Base-by-base conservation (phyloP, 2,888 invertebrate genomes). In the Ophraella communa region DNA sequence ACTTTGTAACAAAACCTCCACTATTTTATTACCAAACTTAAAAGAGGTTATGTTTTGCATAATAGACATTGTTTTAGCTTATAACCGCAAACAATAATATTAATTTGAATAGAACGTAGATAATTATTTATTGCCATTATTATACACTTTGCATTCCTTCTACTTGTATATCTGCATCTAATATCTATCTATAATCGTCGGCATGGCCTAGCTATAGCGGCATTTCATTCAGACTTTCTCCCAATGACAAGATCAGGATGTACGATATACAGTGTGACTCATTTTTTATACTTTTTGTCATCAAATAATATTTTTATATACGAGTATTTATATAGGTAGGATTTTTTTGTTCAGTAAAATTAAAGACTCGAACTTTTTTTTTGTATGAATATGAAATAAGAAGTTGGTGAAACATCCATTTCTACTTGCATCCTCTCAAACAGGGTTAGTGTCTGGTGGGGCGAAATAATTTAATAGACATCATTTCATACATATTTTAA, bases 171-270 rank as follows among this genome's bases (percentile, higher is more conserved):
- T 30, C 35, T 27, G 21, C 54, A 39, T 42, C 10, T 35, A 55
- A 14, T 20, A 27, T 55, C 39, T 49, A 20, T 51, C n/a, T 10
- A 47, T 30, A 45, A 49, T 49, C 23, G 27, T 51, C 49, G 10
- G 47, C 39, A 14, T 62, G 62, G 65, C 63, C 65, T 68, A 65
- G 54, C 65, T 56, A n/a, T n/a, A 52, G 62, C 55, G 51, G n/a
- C 52, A 65, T 62, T 69, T 66, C 64, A 69, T 66, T 64, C 58
- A 65, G 66, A 66, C 69, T 69, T 69, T 69, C 69, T 66, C 66
- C 57, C 62, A 66, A 62, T 66, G 66, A 68, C 68, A 68, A 65
- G 65, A 68, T 68, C 68, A 68, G 58, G 67, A 65, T 66, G 54
- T 35, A 39, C 27, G 11, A 55, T 53, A 3, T 14, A 27, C 17